Base-by-base conservation (phyloP, 2,888 invertebrate species). In the Drosophila aldrichi region DNA sequence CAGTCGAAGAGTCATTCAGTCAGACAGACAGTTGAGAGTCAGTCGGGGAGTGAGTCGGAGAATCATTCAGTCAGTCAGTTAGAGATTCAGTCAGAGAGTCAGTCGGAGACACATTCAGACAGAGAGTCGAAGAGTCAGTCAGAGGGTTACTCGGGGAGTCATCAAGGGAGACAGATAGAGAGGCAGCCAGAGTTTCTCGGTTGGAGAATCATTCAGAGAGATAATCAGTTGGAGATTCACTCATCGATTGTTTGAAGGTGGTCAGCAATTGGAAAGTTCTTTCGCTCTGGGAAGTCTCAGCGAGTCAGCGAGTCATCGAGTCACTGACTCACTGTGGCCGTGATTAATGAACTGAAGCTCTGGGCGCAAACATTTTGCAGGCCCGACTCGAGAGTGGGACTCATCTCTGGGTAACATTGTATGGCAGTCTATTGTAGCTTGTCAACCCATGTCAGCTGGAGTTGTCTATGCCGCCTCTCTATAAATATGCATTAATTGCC, bases 371-470 rank as follows among this genome's bases (percentile, higher is more conserved):
- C 38, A 38, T 54, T 54, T 54, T 20, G 54, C 41, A 22, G 22
- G n/a, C 9, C 29, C 12, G 41, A 14, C 16, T 38, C 16, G 36
- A 16, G 36, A 44, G 10, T 41, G 25, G 25, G n/a, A 18, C 36
- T 29, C 44, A 61, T 59, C 60, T 46, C 25, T 14, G 8, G 32
- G 16, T n/a, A 9, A 7, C 2, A 25, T 1, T 6, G 18, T 18
- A 4, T 10, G 20, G 16, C 16, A 16, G 25, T 41, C 29, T 38
- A n/a, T n/a, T n/a, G n/a, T n/a, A 38, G 62, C 65, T 65, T 79
- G 77, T 79, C 77, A 77, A 75, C 76, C 79, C 75, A 66, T 70
- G 65, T 77, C 77, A 75, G 57, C 10, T 40, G 49, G 20, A 34
- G 29, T 38, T 34, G 29, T 32, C 52, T 49, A 52, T 62, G 57